Percentiles rank a stretch among this genome's conserved stretches.
phyloP scores from a whole-genome alignment of 2,797 vertebrate genomes.

The Pelobates cultripes region DNA sequence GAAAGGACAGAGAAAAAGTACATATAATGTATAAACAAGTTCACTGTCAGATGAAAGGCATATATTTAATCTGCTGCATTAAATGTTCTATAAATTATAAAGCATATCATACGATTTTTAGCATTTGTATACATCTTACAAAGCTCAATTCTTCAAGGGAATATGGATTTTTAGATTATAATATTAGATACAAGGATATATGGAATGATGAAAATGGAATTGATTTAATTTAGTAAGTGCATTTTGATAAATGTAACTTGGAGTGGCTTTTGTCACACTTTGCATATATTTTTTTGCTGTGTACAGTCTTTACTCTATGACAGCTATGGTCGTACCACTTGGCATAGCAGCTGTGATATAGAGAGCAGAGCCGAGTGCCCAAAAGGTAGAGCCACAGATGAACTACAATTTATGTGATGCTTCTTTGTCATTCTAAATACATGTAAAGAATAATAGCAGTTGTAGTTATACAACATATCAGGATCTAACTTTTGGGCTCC shows the following conservation, averaged over 20 bases:
- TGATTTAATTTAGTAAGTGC: conserved; percentile 3
- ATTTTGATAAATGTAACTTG: background rate
- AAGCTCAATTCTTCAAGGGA: background rate
- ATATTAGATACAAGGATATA: background rate
- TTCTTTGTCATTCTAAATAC: too few species aligned
- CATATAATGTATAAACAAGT: background rate
- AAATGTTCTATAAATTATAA: background rate
- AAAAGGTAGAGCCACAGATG: too few species aligned
- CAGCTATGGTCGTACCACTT: too few species aligned
- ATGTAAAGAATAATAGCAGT: too few species aligned
- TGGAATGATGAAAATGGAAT: background rate
- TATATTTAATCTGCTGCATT: background rate
- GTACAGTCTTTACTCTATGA: too few species aligned
- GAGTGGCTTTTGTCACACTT: background rate
- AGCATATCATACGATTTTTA: background rate
- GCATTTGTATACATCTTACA: background rate
- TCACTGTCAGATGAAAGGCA: background rate
- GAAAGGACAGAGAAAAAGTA: background rate
- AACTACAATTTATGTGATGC: too few species aligned
- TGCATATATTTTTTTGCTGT: background rate
- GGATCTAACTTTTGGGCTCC: too few species aligned
- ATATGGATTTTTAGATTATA: background rate
- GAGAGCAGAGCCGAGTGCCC: too few species aligned
- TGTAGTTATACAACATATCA: too few species aligned
- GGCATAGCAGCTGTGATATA: too few species aligned